Conservation (phyloP, 2,888 invertebrate genomes). For the Acutogordius australiensis region DNA sequence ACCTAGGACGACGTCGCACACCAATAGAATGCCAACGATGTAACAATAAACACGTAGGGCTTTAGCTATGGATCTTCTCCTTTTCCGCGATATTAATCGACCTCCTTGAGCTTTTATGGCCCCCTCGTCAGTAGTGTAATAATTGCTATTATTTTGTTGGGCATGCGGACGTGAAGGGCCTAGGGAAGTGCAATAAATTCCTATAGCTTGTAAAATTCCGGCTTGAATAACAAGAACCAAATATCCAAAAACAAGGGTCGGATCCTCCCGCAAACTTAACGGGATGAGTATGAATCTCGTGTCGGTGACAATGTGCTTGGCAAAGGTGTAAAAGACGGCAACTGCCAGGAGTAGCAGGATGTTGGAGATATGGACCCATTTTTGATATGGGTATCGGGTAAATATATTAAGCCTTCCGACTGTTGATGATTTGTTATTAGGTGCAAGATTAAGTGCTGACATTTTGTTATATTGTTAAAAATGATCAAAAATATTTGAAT, state of each 20-base stretch:
- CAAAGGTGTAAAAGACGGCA: background rate
- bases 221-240: slow-evolving; percentile 1
- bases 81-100: too few species aligned
- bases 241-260: background rate
- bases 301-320: background rate
- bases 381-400: background rate
- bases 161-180: background rate
- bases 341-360: background rate
- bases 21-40: background rate
- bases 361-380: background rate
- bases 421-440: too few species aligned
- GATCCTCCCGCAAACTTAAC: background rate
- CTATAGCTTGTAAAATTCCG: background rate
- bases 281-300: background rate
- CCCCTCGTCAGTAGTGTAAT: background rate
- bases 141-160: background rate
- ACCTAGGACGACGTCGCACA: background rate
- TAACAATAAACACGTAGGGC: background rate
- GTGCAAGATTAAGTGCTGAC: too few species aligned
- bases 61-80: background rate
- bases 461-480: too few species aligned
- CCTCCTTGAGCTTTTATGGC: background rate
- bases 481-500: too few species aligned
- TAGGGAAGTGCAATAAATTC: background rate
- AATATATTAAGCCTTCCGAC: too few species aligned